phyloP scores from a whole-genome alignment of 2,797 vertebrate species.

The Glyptemys insculpta region DNA sequence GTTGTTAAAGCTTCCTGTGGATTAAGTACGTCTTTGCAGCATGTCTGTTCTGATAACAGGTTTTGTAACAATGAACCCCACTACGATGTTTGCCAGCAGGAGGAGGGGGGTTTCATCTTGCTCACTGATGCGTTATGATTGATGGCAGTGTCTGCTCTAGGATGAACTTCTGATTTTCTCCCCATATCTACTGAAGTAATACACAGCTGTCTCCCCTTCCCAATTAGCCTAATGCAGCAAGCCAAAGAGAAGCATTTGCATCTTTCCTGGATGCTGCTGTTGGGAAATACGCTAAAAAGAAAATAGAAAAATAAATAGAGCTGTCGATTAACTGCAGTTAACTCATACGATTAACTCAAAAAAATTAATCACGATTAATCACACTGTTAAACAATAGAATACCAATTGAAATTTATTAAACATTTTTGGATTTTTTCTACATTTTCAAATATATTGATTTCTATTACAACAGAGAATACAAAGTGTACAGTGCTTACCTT shows the following conservation, averaged over 20 bases:
- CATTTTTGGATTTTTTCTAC: too few species aligned
- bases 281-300: background rate
- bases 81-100: slow-evolving; percentile 9
- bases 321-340: too few species aligned
- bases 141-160: slow-evolving; percentile 20
- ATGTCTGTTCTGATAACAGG: slow-evolving; percentile 41
- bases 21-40: slow-evolving; percentile 27
- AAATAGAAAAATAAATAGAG: background rate
- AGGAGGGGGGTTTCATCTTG: slow-evolving; percentile 26
- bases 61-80: slow-evolving; percentile 44
- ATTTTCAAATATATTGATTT: too few species aligned
- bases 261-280: background rate
- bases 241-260: background rate
- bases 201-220: background rate
- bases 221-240: background rate
- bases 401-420: too few species aligned
- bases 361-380: too few species aligned
- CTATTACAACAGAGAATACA: too few species aligned
- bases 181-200: background rate
- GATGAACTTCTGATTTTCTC: slow-evolving; percentile 17
- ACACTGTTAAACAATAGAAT: too few species aligned
- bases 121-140: background rate
- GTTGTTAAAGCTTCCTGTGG: slow-evolving; percentile 39
- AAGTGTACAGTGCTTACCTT: too few species aligned
- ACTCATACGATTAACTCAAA: too few species aligned